Conservation (phyloP, 2,113 vertebrate genomes). For the Malurus melanocephalus region DNA sequence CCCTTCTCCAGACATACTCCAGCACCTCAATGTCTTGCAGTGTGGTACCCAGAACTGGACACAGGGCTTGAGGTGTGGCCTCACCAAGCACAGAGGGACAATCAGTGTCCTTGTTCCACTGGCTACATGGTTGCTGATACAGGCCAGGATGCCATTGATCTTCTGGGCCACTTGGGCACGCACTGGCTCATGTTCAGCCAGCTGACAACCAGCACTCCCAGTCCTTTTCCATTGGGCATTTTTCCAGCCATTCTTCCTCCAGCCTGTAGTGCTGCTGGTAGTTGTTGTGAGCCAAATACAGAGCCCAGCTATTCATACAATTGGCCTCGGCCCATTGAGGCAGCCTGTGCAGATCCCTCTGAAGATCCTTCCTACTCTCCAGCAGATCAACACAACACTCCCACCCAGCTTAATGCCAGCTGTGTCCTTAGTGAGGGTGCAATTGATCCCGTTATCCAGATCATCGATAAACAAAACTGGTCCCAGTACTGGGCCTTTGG, state of each 20-base stretch:
- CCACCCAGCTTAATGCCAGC: neutral
- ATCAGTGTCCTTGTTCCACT: neutral
- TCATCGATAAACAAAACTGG: neutral
- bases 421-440: neutral
- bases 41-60: neutral
- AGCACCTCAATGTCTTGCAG: neutral
- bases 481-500: neutral
- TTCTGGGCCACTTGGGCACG: neutral
- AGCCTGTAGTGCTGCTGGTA: neutral
- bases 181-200: neutral
- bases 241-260: neutral
- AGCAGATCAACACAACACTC: neutral
- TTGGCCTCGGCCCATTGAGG: neutral
- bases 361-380: neutral
- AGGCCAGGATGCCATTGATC: neutral
- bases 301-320: too few species aligned
- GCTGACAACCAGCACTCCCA: too few species aligned
- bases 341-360: neutral
- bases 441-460: accelerated
- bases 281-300: neutral
- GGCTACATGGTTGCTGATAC: neutral
- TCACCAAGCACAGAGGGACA: neutral
- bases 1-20: neutral
- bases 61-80: too few species aligned
- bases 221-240: neutral